phyloP scores from a whole-genome alignment of 2,113 vertebrate species.

The Vulpes ferrilata region DNA sequence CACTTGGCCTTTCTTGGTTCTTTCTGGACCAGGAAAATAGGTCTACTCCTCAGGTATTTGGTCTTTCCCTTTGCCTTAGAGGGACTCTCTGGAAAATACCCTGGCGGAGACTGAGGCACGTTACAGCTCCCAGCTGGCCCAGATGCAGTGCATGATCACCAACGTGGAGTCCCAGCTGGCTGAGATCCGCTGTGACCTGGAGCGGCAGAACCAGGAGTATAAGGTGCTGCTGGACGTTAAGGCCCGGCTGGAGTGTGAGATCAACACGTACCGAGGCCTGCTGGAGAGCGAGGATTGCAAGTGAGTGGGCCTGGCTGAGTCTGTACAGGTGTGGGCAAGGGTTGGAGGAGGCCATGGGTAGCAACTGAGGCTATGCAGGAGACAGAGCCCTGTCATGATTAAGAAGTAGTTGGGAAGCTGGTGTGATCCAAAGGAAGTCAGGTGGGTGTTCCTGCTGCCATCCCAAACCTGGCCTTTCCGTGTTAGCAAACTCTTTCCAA shows the following conservation, averaged over 20 bases:
- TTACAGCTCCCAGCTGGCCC: slow-evolving; percentile 86
- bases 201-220: slow-evolving; percentile 89
- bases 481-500: neutral
- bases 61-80: slow-evolving; percentile 83
- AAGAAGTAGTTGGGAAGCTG: neutral
- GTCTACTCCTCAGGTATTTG: neutral
- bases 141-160: slow-evolving; percentile 88
- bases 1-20: neutral
- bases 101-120: slow-evolving; percentile 89
- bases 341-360: neutral
- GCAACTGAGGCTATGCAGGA: neutral
- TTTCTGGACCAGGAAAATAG: neutral
- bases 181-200: slow-evolving; percentile 84
- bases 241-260: slow-evolving; percentile 81
- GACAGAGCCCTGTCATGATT: neutral
- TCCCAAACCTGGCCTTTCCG: neutral
- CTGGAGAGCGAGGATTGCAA: slow-evolving; percentile 83
- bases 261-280: slow-evolving; percentile 78
- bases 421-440: neutral
- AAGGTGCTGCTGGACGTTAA: slow-evolving; percentile 81
- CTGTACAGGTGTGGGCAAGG: fast-evolving
- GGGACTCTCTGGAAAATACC: slow-evolving; percentile 89
- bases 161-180: slow-evolving; percentile 86
- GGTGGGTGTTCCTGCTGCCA: neutral
- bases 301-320: neutral